Base-by-base conservation (phyloP, 2,113 vertebrate genomes). In the Cichladusa arquata region DNA sequence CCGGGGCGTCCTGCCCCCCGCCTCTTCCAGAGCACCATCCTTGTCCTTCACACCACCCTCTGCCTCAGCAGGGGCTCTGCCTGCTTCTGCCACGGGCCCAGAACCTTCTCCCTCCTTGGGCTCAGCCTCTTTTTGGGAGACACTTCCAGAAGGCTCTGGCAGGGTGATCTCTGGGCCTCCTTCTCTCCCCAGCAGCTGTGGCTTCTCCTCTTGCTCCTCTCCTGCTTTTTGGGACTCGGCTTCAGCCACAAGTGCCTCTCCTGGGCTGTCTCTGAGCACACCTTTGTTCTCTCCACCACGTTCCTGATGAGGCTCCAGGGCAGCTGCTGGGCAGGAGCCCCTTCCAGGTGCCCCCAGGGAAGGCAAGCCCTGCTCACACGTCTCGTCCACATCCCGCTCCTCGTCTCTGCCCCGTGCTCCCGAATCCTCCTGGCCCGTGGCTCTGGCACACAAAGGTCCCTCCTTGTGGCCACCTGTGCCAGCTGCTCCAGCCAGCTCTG, bases 361-460 rank as follows among this genome's bases (percentile, higher is more conserved):
- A 48, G 82, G 40, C 31, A 95, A 95, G 51, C n/a, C 86, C 58
- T 86, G 95, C 10, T 54, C 90, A 3, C 58, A 71, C 23, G 95
- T 88, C 84, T 97, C 97, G 28, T 96, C 97, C 12, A 85, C 8
- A 42, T 97, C 97, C 2, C 83, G 91, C 38, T 97, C 98, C 95
- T 97, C 93, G n/a, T 97, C 97, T 6, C 88, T 64, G 13, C 93
- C 80, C 61, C 0, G 1, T 8, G 45, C 72, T 19, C 80, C 8
- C 2, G 36, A 38, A 71, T 66, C 88, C 67, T 96, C 96, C 12
- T 96, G 85, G 8, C 18, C 1, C 0, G 9, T 25, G 28, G 92
- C 44, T 84, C 54, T 80, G 79, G 92, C 16, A 73, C 19, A 38
- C 38, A 38, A 11, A 61, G 81, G 8, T 20, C 36, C 56, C 4